Percentiles rank a stretch among this genome's conserved stretches.
Conservation (phyloP, 2,113 vertebrate genomes). For the Hemiprocne comata region DNA sequence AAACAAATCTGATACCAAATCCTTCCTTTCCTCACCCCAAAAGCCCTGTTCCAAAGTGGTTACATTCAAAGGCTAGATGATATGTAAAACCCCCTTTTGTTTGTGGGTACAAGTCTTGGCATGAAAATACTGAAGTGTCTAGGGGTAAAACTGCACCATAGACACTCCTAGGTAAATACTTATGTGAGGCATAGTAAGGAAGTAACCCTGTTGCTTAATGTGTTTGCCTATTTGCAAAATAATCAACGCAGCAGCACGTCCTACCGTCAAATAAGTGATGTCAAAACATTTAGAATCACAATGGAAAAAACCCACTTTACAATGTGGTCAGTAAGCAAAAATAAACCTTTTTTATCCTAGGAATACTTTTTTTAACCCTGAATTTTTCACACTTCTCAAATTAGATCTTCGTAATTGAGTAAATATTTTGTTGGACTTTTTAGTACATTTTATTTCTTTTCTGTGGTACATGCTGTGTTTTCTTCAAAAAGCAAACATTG, state of each 20-base stretch:
- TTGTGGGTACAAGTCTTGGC: neutral
- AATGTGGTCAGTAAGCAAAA: neutral
- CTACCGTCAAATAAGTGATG: neutral
- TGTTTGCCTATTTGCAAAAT: neutral
- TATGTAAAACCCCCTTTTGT: neutral
- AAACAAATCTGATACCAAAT: neutral
- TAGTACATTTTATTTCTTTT: neutral
- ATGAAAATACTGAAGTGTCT: neutral
- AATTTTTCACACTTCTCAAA: neutral
- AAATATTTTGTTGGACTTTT: neutral
- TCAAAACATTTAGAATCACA: neutral
- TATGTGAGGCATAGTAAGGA: neutral
- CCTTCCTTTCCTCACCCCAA: neutral
- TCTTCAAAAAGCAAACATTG: neutral
- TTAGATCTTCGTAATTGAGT: neutral
- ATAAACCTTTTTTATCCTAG: neutral
- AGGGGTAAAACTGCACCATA: neutral
- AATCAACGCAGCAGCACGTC: neutral
- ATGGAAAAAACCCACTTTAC: neutral
- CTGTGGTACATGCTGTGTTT: neutral
- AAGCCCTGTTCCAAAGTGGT: neutral
- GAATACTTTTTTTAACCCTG: neutral
- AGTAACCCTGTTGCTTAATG: neutral
- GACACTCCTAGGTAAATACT: neutral
- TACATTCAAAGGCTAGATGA: neutral